These are phyloP conservation scores for Orthochromis malagaraziensis DNA, from an alignment of 2,113 vertebrate species.

Conservation along the genomic window DNA sequence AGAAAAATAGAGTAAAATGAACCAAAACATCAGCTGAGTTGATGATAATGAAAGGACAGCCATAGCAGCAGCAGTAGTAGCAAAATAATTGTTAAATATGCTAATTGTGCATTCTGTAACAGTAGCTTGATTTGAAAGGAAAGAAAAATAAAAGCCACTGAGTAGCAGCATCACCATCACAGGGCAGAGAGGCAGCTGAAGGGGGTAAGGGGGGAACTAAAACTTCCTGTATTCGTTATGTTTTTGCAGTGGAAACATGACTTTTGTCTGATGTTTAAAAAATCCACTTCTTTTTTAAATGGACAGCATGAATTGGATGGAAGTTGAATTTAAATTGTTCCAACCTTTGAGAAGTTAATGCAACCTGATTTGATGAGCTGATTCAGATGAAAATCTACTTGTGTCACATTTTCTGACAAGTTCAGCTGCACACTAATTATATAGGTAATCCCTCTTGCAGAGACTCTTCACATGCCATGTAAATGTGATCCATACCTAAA, in stretches of 20 bases:
- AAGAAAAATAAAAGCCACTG: background rate
- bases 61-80: background rate
- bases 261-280: background rate
- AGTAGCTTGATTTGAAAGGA: background rate
- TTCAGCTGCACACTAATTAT: background rate
- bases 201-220: rapidly evolving
- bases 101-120: background rate
- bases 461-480: background rate
- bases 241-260: background rate
- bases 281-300: background rate
- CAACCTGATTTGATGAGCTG: background rate
- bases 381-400: background rate
- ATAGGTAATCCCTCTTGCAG: background rate
- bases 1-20: background rate
- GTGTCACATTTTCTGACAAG: background rate
- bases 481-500: background rate
- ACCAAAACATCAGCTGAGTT: background rate
- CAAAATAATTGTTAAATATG: background rate
- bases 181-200: background rate
- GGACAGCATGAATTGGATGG: background rate
- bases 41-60: background rate
- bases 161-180: rapidly evolving
- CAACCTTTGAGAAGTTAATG: background rate
- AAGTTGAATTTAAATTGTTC: background rate
- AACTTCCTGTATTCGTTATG: background rate